Evolutionary conservation across 1,140 invertebrate species (phyloP), one percentile per base, ranked within the genome.

Genomic region (Lordiphosa stackelbergi): DNA sequence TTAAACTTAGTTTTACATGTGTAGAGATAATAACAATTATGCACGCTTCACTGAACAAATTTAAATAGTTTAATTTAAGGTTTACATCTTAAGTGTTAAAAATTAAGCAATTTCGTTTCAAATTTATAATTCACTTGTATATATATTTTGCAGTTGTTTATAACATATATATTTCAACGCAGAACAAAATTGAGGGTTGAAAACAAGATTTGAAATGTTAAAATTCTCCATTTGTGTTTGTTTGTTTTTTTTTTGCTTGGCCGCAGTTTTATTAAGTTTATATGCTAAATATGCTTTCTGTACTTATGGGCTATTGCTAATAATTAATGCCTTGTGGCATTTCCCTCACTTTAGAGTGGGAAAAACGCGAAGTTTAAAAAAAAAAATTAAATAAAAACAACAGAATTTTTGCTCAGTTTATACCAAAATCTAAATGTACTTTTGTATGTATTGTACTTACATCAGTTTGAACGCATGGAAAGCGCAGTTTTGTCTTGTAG

Each of bases 231-330:
- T 36, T 54, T 48, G 16, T 41, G n/a, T n/a, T n/a, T 16, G 16
- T 16, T 16, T n/a, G n/a, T 16, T 36, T 28, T 46, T 54, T 65
- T 53, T 65, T 61, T 35, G 34, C 38, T 40, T 53, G 37, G 49
- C 49, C 37, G 38, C 19, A 13, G 35, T 51, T 51, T 28, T 53
- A 19, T 53, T 53, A 38, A 38, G 37, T 69, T 64, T 72, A 79
- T 66, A 54, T 72, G 56, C 69, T 81, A 66, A 73, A 72, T 64
- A 69, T 58, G 58, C 36, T 81, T 62, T 66, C 48, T 59, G 72
- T 69, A 72, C 75, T 81, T 81, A 81, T 81, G 75, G 75, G 75
- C 75, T 81, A 81, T 81, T 81, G 75, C 72, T 81, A 81, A 83
- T 83, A 81, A 81, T 83, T 56, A 81, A 74, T 68, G 75, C 71